Conservation (phyloP, 2,888 invertebrate genomes). For the Heliconius erato region DNA sequence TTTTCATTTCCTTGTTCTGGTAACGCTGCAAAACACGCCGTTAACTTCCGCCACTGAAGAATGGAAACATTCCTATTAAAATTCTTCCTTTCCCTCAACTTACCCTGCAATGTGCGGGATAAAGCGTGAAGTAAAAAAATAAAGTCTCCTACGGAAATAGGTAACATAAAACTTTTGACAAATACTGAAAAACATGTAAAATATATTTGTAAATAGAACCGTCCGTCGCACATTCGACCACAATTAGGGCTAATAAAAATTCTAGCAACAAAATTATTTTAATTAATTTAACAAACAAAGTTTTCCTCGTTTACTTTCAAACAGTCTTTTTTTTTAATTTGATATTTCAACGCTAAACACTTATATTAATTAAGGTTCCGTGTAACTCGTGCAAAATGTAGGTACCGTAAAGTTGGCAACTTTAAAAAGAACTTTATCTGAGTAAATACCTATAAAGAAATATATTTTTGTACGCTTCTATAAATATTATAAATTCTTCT, state of each 20-base stretch:
- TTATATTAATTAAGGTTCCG: neutral
- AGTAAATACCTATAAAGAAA: neutral
- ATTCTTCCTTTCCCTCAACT: too few relatives aligned
- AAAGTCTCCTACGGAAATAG: too few relatives aligned
- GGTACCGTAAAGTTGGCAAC: neutral
- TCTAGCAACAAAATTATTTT: neutral
- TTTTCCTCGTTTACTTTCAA: slow-evolving; percentile 4
- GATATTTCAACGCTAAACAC: neutral
- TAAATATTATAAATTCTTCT: neutral
- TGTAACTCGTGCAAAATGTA: neutral
- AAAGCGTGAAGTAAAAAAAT: too few relatives aligned
- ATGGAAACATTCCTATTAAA: too few relatives aligned
- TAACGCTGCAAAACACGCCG: too few relatives aligned
- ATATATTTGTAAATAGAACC: neutral
- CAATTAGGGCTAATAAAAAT: neutral
- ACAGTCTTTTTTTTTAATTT: slow-evolving; percentile 2
- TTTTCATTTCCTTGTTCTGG: too few relatives aligned
- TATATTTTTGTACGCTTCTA: neutral
- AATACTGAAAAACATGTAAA: neutral
- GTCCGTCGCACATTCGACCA: neutral
- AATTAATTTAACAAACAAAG: neutral
- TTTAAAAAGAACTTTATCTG: neutral
- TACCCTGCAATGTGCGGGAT: too few relatives aligned
- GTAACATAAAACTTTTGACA: too few relatives aligned
- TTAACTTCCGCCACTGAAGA: too few relatives aligned